Evolutionary conservation across 2,113 vertebrate genomes (phyloP).

Genomic region (Cacatua alba): DNA sequence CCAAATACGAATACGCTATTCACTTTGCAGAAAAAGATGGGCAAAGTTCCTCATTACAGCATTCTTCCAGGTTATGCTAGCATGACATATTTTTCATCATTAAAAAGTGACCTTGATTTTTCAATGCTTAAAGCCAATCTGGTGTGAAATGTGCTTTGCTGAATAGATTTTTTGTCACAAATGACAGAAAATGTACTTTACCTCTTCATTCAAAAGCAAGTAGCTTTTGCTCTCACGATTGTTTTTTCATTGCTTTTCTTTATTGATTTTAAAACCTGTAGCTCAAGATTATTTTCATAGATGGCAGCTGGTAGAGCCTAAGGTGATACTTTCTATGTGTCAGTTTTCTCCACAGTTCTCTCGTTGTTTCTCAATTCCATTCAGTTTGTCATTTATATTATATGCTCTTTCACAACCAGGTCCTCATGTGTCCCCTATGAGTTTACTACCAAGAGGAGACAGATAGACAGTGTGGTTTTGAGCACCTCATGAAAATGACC

Average conservation of each 20-base stretch:
- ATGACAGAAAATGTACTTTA: background rate
- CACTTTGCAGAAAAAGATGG: background rate
- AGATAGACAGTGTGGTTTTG: background rate
- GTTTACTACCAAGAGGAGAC: background rate
- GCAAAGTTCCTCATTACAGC: background rate
- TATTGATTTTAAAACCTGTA: slow-evolving; percentile 8
- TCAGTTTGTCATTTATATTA: background rate
- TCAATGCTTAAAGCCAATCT: background rate
- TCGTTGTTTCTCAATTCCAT: background rate
- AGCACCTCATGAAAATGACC: background rate
- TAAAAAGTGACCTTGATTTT: background rate
- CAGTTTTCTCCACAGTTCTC: background rate
- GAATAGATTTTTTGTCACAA: background rate
- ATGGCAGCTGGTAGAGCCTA: background rate
- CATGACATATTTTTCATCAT: background rate
- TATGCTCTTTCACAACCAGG: background rate
- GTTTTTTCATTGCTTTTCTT: background rate
- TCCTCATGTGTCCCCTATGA: background rate
- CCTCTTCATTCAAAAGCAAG: background rate
- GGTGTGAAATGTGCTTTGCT: background rate
- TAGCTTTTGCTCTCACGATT: background rate
- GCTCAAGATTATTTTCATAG: background rate
- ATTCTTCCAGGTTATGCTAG: background rate
- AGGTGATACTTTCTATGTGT: background rate
- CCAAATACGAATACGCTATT: background rate